phyloP scores from a whole-genome alignment of 2,113 vertebrate species.

The Mixornis gularis region DNA sequence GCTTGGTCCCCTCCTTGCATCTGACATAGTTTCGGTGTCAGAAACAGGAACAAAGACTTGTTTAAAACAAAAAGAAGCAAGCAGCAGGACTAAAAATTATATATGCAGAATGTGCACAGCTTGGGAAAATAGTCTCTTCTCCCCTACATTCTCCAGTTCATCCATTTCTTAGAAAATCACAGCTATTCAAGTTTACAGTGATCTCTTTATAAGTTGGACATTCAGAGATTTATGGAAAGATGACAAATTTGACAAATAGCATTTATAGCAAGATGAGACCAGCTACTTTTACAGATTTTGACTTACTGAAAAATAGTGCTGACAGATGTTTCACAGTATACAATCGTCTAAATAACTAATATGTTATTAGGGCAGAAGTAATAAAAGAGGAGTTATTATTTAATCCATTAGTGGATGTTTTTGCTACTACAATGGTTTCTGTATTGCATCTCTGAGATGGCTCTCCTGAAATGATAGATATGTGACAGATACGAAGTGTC shows the following conservation, averaged over 20 bases:
- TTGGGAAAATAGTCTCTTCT: neutral
- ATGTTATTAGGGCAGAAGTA: neutral
- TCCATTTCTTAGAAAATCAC: neutral
- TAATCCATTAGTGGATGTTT: neutral
- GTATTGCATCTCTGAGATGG: neutral
- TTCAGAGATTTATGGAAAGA: neutral
- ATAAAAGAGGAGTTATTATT: neutral
- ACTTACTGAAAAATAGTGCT: neutral
- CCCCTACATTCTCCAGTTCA: neutral
- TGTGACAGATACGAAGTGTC: neutral
- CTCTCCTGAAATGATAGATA: neutral
- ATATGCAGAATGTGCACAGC: neutral
- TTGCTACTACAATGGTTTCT: neutral
- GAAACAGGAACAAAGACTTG: neutral
- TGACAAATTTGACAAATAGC: neutral
- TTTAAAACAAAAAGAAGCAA: neutral
- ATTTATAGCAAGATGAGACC: neutral
- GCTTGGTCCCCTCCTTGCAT: neutral
- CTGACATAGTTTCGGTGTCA: neutral
- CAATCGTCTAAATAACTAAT: neutral
- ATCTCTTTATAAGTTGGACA: neutral
- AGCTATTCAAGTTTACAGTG: neutral
- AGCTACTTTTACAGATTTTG: neutral
- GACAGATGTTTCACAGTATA: neutral
- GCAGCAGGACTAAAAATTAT: neutral